These are phyloP conservation scores for Callyntrura guangdongensis DNA, from an alignment of 2,888 invertebrate genomes.

Conservation along the genomic window DNA sequence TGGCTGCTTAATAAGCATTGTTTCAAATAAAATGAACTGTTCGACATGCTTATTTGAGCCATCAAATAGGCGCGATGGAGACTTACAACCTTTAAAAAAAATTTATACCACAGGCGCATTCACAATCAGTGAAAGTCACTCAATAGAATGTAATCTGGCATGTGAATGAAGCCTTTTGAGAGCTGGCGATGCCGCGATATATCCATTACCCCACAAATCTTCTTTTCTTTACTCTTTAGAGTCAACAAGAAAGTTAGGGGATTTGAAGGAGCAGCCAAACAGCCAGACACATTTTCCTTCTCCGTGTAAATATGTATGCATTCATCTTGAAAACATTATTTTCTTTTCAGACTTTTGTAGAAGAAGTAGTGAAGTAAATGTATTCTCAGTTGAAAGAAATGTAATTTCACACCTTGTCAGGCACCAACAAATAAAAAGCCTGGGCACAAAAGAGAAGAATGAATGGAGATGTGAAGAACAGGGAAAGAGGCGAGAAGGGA, in stretches of 20 bases:
- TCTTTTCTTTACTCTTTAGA: conserved; percentile 43
- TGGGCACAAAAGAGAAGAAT: conserved; percentile 36
- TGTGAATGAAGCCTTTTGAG: conserved; percentile 63
- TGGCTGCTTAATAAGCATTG: conserved; percentile 26
- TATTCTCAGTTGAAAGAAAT: conserved; percentile 78
- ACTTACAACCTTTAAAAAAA: neutral
- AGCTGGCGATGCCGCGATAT: conserved; percentile 49
- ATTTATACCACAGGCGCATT: conserved; percentile 16
- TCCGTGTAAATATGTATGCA: conserved; percentile 56
- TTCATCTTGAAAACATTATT: conserved; percentile 64
- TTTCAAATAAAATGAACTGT: conserved; percentile 21
- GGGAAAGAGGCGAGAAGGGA: conserved; percentile 44
- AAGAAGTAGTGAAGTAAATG: conserved; percentile 36
- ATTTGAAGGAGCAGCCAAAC: conserved; percentile 45
- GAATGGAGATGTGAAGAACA: conserved; percentile 64
- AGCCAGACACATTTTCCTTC: conserved; percentile 35
- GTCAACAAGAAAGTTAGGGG: conserved; percentile 15
- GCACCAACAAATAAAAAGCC: conserved; percentile 83
- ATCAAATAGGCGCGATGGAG: neutral
- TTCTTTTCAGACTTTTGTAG: conserved; percentile 58
- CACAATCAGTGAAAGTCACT: conserved; percentile 58
- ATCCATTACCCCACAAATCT: conserved; percentile 58
- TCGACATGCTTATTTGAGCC: conserved; percentile 31
- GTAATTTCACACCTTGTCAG: conserved; percentile 85
- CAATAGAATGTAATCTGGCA: conserved; percentile 46